These are phyloP conservation scores for Stenodema calcarata DNA, from an alignment of 2,888 invertebrate species.

Conservation along the genomic window DNA sequence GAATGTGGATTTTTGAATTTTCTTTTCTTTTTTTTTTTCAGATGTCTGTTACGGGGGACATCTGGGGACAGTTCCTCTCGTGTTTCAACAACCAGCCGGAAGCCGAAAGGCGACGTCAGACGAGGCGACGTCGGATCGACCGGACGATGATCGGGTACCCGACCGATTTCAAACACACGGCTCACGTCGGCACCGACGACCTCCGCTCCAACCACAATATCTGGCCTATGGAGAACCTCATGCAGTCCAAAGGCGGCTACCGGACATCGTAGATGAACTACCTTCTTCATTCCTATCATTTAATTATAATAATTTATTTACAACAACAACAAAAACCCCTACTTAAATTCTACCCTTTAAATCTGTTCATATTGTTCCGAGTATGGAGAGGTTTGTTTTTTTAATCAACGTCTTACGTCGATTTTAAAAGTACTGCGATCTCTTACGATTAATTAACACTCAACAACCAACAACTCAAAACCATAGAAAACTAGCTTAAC, in stretches of 20 bases:
- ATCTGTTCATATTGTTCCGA: too few relatives aligned
- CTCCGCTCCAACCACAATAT: background rate
- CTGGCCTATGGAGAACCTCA: slow-evolving; percentile 25
- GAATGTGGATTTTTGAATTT: background rate
- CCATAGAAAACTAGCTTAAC: too few relatives aligned
- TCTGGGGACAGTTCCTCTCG: slow-evolving; percentile 36
- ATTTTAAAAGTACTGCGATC: too few relatives aligned
- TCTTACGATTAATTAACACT: too few relatives aligned
- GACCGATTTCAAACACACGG: slow-evolving; percentile 21
- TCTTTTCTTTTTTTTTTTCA: background rate
- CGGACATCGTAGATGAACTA: background rate
- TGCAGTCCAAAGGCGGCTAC: slow-evolving; percentile 20
- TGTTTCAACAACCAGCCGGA: slow-evolving; percentile 15
- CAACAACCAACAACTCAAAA: too few relatives aligned
- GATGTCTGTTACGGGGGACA: slow-evolving; percentile 26
- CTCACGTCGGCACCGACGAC: slow-evolving; percentile 16
- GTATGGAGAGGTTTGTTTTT: too few relatives aligned
- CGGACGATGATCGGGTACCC: slow-evolving; percentile 18
- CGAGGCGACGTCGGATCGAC: slow-evolving; percentile 14
- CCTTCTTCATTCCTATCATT: background rate
- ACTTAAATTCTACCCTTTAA: too few relatives aligned
- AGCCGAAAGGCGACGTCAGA: background rate
- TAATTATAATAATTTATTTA: too few relatives aligned
- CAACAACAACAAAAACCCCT: too few relatives aligned
- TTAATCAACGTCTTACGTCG: too few relatives aligned